Conservation (phyloP, 2,797 vertebrate species). For the Pseudotriccus pelzelni region DNA sequence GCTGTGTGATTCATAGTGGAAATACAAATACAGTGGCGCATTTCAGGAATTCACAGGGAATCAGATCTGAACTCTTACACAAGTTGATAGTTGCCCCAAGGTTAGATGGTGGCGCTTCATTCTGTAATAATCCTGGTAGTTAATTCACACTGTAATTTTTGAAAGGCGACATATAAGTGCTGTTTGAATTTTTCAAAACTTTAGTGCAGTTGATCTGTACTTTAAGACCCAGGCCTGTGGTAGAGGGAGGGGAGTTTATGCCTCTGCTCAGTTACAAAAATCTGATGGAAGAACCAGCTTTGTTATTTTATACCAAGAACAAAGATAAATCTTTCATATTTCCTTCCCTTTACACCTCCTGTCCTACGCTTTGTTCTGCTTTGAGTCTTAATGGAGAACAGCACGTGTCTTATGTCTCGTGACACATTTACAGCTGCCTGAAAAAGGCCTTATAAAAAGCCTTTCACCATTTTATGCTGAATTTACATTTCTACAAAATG, state of each 20-base stretch:
- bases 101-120: not conserved
- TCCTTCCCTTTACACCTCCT: not conserved
- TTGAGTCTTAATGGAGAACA: not conserved
- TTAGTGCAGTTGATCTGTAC: not conserved
- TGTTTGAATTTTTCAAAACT: not conserved
- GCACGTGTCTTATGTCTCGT: not conserved
- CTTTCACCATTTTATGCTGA: not conserved
- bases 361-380: conserved; percentile 28
- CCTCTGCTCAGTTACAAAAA: not conserved
- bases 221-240: not conserved
- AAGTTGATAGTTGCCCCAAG: not conserved
- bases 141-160: not conserved
- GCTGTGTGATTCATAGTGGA: not conserved
- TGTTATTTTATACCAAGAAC: conserved; percentile 7
- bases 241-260: not conserved
- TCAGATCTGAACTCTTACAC: not conserved
- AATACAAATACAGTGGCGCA: not conserved
- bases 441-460: not conserved
- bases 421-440: not conserved
- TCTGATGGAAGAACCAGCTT: not conserved
- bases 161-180: not conserved
- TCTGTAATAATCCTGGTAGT: not conserved
- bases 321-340: not conserved
- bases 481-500: conserved; percentile 43
- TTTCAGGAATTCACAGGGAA: not conserved